Conservation (phyloP, 2,797 vertebrate species). For the Limnodromus scolopaceus region DNA sequence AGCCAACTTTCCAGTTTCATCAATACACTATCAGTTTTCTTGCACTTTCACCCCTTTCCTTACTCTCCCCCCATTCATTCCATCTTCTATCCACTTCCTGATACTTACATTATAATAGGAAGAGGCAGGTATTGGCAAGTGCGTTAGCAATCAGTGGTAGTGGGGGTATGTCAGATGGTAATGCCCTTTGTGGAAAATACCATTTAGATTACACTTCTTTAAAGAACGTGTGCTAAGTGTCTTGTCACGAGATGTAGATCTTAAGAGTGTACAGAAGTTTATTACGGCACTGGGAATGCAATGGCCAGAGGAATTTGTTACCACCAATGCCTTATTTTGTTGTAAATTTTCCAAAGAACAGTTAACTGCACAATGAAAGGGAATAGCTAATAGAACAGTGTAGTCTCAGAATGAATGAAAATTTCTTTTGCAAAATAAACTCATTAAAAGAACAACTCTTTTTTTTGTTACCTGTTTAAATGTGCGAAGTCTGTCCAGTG, state of each 20-base stretch:
- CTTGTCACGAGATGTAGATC: background rate
- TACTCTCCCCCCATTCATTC: background rate
- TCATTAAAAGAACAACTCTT: background rate
- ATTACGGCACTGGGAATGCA: background rate
- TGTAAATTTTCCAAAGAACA: background rate
- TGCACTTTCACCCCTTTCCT: background rate
- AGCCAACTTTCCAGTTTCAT: background rate
- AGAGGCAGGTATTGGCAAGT: background rate
- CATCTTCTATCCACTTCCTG: background rate
- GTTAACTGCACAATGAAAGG: background rate
- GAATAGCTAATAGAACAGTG: background rate
- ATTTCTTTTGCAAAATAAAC: background rate
- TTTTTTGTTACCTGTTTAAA: too few species aligned
- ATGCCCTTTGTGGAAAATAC: background rate
- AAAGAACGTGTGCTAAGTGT: background rate
- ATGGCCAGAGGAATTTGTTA: background rate
- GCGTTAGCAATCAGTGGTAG: background rate
- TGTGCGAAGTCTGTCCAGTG: conserved; percentile 92
- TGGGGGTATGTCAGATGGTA: background rate
- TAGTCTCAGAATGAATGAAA: background rate
- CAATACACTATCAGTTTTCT: background rate
- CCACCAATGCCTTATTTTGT: background rate
- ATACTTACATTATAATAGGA: background rate
- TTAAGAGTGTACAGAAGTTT: background rate
- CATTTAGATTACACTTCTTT: background rate